A percentile compares a stretch with the other conserved stretches of the same genome.
Conservation (phyloP, 2,113 vertebrate species). For the Meleagris gallopavo region DNA sequence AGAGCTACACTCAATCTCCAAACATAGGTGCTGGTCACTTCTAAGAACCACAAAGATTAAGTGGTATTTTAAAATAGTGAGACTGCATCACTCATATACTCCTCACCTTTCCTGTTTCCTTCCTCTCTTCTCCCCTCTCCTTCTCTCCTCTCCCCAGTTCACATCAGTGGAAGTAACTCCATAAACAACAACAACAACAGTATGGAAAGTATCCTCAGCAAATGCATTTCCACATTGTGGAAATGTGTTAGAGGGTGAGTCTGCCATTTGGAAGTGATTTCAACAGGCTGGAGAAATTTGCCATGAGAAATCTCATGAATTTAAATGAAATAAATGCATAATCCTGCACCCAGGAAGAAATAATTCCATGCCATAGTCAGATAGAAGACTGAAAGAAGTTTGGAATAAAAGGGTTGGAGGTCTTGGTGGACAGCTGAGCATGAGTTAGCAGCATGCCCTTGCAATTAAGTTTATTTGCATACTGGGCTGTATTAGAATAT, state of each 20-base stretch:
- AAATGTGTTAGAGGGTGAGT: neutral
- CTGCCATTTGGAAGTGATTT: neutral
- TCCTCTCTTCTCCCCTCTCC: no score
- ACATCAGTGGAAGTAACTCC: neutral
- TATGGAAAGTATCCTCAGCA: neutral
- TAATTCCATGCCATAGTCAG: neutral
- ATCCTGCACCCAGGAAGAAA: neutral
- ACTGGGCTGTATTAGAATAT: neutral
- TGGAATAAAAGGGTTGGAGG: neutral
- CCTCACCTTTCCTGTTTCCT: no score
- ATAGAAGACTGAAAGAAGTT: neutral
- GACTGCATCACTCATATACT: neutral
- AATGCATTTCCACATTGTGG: neutral
- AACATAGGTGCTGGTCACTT: neutral
- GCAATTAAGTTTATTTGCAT: neutral
- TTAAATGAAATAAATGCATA: neutral
- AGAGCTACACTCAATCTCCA: neutral
- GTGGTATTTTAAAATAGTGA: neutral
- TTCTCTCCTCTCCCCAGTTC: neutral
- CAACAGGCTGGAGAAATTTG: neutral
- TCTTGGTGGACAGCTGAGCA: neutral
- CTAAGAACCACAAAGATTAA: neutral
- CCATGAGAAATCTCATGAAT: neutral
- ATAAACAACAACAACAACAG: neutral
- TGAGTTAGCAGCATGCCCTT: neutral